Base-by-base conservation (phyloP, 2,888 invertebrate genomes). In the Epinotia brunnichana region DNA sequence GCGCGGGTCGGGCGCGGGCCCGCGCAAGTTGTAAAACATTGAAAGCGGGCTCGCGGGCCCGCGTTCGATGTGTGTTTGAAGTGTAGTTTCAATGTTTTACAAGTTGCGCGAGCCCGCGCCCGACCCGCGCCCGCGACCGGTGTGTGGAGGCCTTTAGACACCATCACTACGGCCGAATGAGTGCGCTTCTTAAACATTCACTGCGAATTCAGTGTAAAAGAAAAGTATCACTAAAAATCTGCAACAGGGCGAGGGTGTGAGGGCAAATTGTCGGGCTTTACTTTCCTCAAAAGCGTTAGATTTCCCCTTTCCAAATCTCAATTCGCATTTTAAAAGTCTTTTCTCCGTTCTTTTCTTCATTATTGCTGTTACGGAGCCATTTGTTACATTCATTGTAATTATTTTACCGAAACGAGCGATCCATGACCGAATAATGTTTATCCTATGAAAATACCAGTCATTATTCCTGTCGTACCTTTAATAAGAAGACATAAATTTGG, bases 401-500 rank as follows among this genome's bases (percentile, higher is more conserved):
- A 48, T 48, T 48, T 48, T 4, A n/a, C 5, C 15, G 7, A 57
- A 29, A 4, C 29, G 24, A 9, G 24, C 29, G 13, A 29, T 29
- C 29, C 29, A n/a, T n/a, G 15, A 29, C 57, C n/a, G 15, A 57
- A 21, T 21, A 56, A 56, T 24, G 24, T 24, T 56, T 21, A 24
- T 56, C 56, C 21, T 21, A 15, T 21, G 5, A 24, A 21, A 56
- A 48, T 56, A 24, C 15, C n/a, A 21, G 29, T 57, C 57, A 57
- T 57, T 57, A 29, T n/a, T 57, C 57, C 29, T 2, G 57, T 15
- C 57, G n/a, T 24, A 57, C 57, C 57, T 57, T 57, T 57, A 57
- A 57, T 57, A 57, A 57, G 29, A 57, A 24, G n/a, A 29, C 57
- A 57, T 57, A 57, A 57, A 57, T 56, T 56, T 29, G 29, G 57